phyloP scores from a whole-genome alignment of 2,888 invertebrate species.

The Smittia sp. region DNA sequence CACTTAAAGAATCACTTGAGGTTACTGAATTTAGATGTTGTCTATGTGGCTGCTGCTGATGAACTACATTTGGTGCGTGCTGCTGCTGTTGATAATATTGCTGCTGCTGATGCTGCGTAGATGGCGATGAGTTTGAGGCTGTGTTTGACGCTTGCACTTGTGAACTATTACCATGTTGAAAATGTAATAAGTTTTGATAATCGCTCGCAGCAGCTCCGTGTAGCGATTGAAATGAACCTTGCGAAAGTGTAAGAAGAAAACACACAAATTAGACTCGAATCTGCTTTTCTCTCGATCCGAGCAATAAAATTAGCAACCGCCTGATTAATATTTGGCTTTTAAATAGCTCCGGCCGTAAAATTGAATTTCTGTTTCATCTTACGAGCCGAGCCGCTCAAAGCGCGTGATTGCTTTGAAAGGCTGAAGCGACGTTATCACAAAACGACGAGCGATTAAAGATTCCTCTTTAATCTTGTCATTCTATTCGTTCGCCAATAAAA shows the following conservation, averaged over 20 bases:
- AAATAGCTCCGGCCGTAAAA: background rate
- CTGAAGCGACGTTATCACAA: too few species aligned
- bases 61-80: background rate
- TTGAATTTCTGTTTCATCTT: background rate
- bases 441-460: background rate
- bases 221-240: conserved; percentile 41
- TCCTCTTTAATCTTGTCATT: too few species aligned
- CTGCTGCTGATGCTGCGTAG: conserved; percentile 22
- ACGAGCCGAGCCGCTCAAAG: too few species aligned
- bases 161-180: conserved; percentile 32
- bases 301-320: background rate
- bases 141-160: conserved; percentile 23
- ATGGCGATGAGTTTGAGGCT: conserved; percentile 31
- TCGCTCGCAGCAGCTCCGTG: conserved; percentile 29
- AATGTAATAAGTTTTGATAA: conserved; percentile 40
- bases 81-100: background rate
- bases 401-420: too few species aligned
- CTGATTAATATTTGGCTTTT: background rate
- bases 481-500: too few species aligned
- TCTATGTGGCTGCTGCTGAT: conserved; percentile 26
- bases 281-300: background rate
- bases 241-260: background rate
- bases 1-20: conserved; percentile 41
- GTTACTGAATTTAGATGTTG: conserved; percentile 40
- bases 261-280: background rate